Base-by-base conservation (phyloP, 1,140 invertebrate species). In the Aphis craccivora region DNA sequence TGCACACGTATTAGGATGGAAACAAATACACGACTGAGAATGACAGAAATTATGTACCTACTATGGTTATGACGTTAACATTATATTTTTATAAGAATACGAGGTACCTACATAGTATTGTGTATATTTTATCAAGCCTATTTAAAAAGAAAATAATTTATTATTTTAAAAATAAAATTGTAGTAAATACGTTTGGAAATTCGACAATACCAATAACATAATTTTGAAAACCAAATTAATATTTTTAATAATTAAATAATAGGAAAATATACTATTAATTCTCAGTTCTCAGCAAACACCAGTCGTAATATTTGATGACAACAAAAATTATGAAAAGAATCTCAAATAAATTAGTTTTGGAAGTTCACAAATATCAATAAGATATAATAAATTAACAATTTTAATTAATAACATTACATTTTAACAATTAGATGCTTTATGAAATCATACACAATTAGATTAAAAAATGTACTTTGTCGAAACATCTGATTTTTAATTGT, bases 1-100 rank as follows among this genome's bases (percentile, higher is more conserved):
- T 84, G 45, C 53, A 93, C 81, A 84, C 91, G 20, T 83, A 93
- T 84, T 93, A 84, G 76, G 91, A 93, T 93, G 40, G 67, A 51
- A 81, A 53, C n/a, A 93, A 81, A 84, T 53, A 93, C 48, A 84
- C 9, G 9, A 92, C 67, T 37, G 35, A 81, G 37, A 81, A 89
- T 90, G 89, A 90, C 89, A 90, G 40, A 90, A 37, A 88, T n/a
- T 51, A 86, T 30, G 40, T 86, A 86, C 86, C 8, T 51, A 88
- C 45, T 53, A 35, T 22, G 14, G 11, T 81, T 81, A 81, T 35
- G 30, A 30, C 3, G 60, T 60, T 67, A 43, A 90, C 60, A 1
- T 90, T n/a, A 55, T 89, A 89, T 35, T 45, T 67, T 11, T n/a
- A 67, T n/a, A 30, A 67, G 30, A 67, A 14, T 67, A 67, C 30